These are phyloP conservation scores for Tethea ocularis DNA, from an alignment of 2,888 invertebrate genomes.

Conservation along the genomic window DNA sequence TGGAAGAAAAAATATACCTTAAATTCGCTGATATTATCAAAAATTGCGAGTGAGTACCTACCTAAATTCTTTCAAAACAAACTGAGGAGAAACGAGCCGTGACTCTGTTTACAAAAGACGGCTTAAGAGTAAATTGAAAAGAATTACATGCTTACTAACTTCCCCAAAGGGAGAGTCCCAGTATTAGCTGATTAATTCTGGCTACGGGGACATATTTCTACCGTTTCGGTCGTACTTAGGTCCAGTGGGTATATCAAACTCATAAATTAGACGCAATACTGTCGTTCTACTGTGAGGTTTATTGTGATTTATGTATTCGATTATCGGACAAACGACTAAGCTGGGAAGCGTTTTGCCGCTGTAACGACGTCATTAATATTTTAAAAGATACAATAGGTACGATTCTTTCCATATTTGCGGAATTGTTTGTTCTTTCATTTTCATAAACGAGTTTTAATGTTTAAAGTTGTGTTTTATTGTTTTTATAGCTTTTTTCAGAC, in stretches of 20 bases:
- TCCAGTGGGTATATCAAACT: slow-evolving; percentile 33
- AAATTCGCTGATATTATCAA: slow-evolving; percentile 8
- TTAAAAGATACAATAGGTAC: slow-evolving; percentile 42
- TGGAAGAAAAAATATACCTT: slow-evolving; percentile 14
- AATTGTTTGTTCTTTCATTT: slow-evolving; percentile 24
- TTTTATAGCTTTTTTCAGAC: slow-evolving; percentile 15
- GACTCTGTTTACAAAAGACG: slow-evolving; percentile 40
- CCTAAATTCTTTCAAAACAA: slow-evolving; percentile 25
- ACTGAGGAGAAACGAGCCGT: slow-evolving; percentile 39
- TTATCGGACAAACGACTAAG: slow-evolving; percentile 68
- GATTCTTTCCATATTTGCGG: slow-evolving; percentile 26
- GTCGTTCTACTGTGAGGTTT: slow-evolving; percentile 63
- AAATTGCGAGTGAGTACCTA: slow-evolving; percentile 19
- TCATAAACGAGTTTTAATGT: slow-evolving; percentile 22
- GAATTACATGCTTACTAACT: slow-evolving; percentile 42
- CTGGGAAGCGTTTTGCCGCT: slow-evolving; percentile 54
- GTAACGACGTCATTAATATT: slow-evolving; percentile 65
- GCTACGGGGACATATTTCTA: slow-evolving; percentile 28
- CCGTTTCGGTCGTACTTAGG: slow-evolving; percentile 16
- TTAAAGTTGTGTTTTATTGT: slow-evolving; percentile 23
- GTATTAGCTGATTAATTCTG: slow-evolving; percentile 36
- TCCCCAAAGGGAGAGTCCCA: slow-evolving; percentile 18
- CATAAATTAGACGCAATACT: slow-evolving; percentile 63
- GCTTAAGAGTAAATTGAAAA: slow-evolving; percentile 51
- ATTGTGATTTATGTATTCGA: slow-evolving; percentile 72